Base-by-base conservation (phyloP, 2,113 vertebrate species). In the Amblyopsis rosae region DNA sequence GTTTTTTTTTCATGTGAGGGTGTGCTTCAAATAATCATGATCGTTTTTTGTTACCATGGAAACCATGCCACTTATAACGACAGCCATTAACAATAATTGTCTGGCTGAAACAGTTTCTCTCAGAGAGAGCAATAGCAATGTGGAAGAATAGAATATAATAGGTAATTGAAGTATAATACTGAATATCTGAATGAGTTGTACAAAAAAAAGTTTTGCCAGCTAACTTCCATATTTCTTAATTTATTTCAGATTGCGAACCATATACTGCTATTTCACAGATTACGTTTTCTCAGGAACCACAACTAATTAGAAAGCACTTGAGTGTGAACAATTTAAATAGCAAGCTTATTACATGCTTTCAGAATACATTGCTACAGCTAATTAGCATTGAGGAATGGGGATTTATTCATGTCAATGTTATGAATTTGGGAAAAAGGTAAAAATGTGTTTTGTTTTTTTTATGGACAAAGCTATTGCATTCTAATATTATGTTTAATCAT, bases 271-370 rank as follows among this genome's bases (percentile, higher is more conserved):
- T 77, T 77, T 81, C 72, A 75, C 70, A 72, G 62, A 65, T 72
- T 47, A 66, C 76, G 55, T 67, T 78, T 70, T 57, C 58, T 26
- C 41, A 54, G 46, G 74, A 73, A 55, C 49, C 16, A 12, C 9
- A 51, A 73, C 73, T 77, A 86, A 83, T 81, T 79, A 65, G 56
- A 83, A 81, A 70, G 16, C 46, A 0, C 57, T 32, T 72, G 61
- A 69, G 63, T 71, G 67, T 82, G 79, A 76, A 82, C 47, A 69
- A 66, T 68, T 67, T 76, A 62, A 75, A 72, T 45, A 60, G 56
- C 61, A 67, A 71, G 57, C 63, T 77, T 57, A 66, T 73, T 58
- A 74, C 35, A 65, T 41, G 49, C 59, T 57, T 58, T 49, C 19
- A 77, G 76, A 76, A 65, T 11, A 49, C 54, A 74, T 26, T 58